Base-by-base conservation (phyloP, 92 coral and sea anemone genomes). In the Plumapathes pennacea region DNA sequence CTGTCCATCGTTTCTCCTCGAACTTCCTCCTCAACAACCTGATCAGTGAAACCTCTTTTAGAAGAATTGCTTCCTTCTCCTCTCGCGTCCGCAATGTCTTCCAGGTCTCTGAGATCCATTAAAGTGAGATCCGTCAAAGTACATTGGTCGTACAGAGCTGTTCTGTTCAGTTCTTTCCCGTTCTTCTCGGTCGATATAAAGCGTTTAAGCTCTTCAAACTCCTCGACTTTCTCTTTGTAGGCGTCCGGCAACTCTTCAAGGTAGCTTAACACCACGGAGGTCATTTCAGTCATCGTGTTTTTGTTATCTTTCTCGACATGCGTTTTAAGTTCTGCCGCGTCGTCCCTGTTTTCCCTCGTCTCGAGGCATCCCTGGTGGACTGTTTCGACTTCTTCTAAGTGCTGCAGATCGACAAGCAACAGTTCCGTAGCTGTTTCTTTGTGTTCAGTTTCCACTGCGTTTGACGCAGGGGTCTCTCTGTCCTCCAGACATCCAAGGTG, bases 201-300 rank as follows among this genome's bases (percentile, higher is more conserved):
- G 10, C 30, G 53, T 64, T 53, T 69, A 25, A 61, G 32, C 25
- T 62, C 54, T 43, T 69, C 69, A 36, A 60, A 69, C 25, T 78
- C 60, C 40, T 68, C 85, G 19, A 69, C 12, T 30, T 40, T 69
- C 28, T 54, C 72, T 12, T 50, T 69, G 58, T 69, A 69, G 25
- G 62, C 57, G 54, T 19, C 47, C 26, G 61, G 78, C 1, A 75
- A 64, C 50, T 88, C 86, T 50, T 77, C 88, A 23, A 73, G 81
- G 30, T 73, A 69, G 37, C 77, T 89, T 5, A 88, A 57, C 32
- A 75, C 75, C n/a, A 65, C 59, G 12, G 68, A 69, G 10, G 96
- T 88, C 69, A 88, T 41, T 3, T 88, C 90, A 18, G 90, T 88
- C 83, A 82, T 74, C 3, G 54, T 66, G 44, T 53, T 53, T 28